Conservation (phyloP, 2,888 invertebrate genomes). For the Baronia brevicornis region DNA sequence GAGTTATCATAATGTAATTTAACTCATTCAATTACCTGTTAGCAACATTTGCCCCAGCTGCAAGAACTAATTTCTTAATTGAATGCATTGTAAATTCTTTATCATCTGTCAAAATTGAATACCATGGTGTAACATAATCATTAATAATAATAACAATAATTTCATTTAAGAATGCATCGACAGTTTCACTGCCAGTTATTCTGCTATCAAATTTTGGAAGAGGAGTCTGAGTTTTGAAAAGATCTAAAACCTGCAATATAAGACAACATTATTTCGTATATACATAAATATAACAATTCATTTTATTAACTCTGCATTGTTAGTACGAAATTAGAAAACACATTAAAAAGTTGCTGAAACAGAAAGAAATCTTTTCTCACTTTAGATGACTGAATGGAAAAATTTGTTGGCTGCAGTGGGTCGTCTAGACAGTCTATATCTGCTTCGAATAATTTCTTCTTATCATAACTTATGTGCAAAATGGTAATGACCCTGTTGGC, state of each 20-base stretch:
- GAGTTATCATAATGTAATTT: too few species aligned
- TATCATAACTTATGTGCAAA: slow-evolving; percentile 56
- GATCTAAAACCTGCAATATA: slow-evolving; percentile 46
- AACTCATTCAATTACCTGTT: slow-evolving; percentile 82
- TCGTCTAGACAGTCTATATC: slow-evolving; percentile 64
- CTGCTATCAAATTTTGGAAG: slow-evolving; percentile 66
- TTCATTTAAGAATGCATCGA: slow-evolving; percentile 90
- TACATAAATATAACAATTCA: slow-evolving; percentile 2
- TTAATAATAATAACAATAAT: slow-evolving; percentile 86
- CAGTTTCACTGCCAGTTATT: slow-evolving; percentile 89
- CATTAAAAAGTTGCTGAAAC: not conserved
- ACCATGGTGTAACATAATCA: slow-evolving; percentile 89
- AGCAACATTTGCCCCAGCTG: slow-evolving; percentile 77
- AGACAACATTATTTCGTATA: not conserved
- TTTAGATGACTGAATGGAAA: slow-evolving; percentile 55
- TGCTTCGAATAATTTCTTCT: slow-evolving; percentile 49
- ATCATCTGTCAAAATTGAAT: slow-evolving; percentile 80
- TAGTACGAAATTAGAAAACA: not conserved
- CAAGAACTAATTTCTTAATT: slow-evolving; percentile 81
- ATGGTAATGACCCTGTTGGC: slow-evolving; percentile 51
- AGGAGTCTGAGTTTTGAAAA: slow-evolving; percentile 40
- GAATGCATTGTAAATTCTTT: slow-evolving; percentile 81
- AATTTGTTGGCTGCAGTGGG: slow-evolving; percentile 60
- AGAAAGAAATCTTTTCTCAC: slow-evolving; percentile 25
- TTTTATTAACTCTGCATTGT: too few species aligned